These are phyloP conservation scores for Drosophila oshimai DNA, from an alignment of 1,140 invertebrate genomes.

Conservation along the genomic window DNA sequence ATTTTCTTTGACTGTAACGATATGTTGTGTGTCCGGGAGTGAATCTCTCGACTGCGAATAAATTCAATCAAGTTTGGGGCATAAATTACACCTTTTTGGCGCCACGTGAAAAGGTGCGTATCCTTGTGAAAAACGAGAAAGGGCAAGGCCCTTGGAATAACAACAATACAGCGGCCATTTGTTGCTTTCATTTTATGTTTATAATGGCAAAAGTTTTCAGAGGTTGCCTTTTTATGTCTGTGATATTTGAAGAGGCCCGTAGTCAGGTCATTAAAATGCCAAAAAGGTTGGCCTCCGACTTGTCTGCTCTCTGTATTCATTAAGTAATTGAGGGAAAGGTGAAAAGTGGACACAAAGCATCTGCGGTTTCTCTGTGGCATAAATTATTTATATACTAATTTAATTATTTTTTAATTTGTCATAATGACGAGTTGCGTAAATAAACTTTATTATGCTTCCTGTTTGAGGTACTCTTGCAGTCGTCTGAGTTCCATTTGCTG, in stretches of 20 bases:
- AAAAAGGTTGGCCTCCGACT: slow-evolving; percentile 31
- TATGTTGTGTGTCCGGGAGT: slow-evolving; percentile 25
- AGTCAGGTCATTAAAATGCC: slow-evolving; percentile 50
- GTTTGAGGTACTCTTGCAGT: slow-evolving; percentile 3
- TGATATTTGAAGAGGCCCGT: slow-evolving; percentile 38
- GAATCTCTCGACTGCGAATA: slow-evolving; percentile 44
- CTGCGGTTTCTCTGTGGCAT: slow-evolving; percentile 39
- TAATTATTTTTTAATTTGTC: slow-evolving; percentile 75
- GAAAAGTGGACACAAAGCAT: slow-evolving; percentile 32
- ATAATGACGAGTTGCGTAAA: slow-evolving; percentile 40
- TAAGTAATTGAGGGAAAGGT: slow-evolving; percentile 65
- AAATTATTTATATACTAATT: slow-evolving; percentile 73
- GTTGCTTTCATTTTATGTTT: slow-evolving; percentile 57
- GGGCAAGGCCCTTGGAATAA: slow-evolving; percentile 12
- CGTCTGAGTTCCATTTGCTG: slow-evolving; percentile 22
- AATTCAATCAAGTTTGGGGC: slow-evolving; percentile 71
- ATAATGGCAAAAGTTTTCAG: slow-evolving; percentile 73
- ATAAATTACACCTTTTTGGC: slow-evolving; percentile 62
- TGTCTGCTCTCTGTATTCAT: slow-evolving; percentile 58
- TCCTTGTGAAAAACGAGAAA: slow-evolving; percentile 10
- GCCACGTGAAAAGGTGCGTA: slow-evolving; percentile 14
- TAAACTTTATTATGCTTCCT: slow-evolving; percentile 15
- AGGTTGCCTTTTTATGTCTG: slow-evolving; percentile 49
- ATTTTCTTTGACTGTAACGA: slow-evolving; percentile 44
- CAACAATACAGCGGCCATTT: slow-evolving; percentile 43